Evolutionary conservation across 1,140 invertebrate genomes (phyloP).

Genomic region (Lucilia cuprina): DNA sequence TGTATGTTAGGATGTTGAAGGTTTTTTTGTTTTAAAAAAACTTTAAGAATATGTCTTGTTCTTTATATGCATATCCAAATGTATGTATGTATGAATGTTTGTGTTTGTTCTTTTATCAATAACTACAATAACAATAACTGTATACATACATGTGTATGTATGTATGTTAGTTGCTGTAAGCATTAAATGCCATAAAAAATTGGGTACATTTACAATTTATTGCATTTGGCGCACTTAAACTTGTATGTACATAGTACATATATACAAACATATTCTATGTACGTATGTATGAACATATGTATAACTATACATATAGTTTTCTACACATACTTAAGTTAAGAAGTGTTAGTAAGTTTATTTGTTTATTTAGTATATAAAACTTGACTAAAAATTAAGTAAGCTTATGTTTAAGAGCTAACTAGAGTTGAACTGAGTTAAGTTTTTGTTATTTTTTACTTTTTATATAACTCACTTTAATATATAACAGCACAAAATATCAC

Average conservation of each 20-base stretch:
- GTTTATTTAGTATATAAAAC: not conserved
- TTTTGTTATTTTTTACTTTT: not conserved
- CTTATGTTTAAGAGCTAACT: conserved; percentile 3
- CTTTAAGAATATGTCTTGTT: conserved; percentile 22
- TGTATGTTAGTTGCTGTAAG: not conserved
- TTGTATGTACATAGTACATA: not conserved
- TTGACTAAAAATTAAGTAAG: not conserved
- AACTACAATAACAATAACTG: not conserved
- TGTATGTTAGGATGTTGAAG: conserved; percentile 23
- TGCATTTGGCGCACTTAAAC: not conserved
- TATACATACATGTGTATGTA: too few relatives aligned
- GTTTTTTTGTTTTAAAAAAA: not conserved
- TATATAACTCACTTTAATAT: not conserved
- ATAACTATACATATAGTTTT: too few relatives aligned
- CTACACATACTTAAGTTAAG: too few relatives aligned
- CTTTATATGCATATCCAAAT: not conserved
- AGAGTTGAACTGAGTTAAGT: conserved; percentile 11
- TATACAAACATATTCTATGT: too few relatives aligned
- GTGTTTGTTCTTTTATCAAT: not conserved
- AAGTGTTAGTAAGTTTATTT: not conserved
- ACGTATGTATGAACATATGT: too few relatives aligned
- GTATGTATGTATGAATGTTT: not conserved
- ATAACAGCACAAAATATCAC: not conserved
- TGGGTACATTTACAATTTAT: conserved; percentile 19
- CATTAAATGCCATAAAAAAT: conserved; percentile 19